Base-by-base conservation (phyloP, 30 jellyfish, hydroid and myxozoan species). In the Cassiopea andromeda region DNA sequence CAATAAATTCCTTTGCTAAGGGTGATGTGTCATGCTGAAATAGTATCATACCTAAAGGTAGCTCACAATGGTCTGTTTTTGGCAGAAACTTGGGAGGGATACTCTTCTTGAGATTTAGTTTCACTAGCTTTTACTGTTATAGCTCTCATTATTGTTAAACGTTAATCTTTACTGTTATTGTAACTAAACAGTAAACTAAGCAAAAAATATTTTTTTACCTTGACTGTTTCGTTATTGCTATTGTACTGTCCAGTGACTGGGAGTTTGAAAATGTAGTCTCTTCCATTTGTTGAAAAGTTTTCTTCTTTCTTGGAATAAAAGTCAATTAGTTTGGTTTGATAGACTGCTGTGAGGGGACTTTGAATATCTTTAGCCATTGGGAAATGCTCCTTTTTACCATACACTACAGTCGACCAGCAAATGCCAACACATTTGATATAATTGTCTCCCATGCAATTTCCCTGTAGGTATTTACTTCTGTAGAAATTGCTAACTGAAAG, bases 361-460 rank as follows among this genome's bases (percentile, higher is more conserved):
- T 80, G 67, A 58, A 70, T 38, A 43, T 48, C 59, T 1, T 48
- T 82, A 1, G 18, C 6, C 45, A 60, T 64, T 58, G 12, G 8
- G 84, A 86, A 77, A 78, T 75, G 77, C 48, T 75, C 80, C 13
- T 59, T 54, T n/a, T 86, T 27, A 1, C 58, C 76, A 89, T 7
- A 86, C 45, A 89, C 19, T 64, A 81, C 70, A 7, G 77, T 50
- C 43, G 93, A 76, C 76, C 66, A 59, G 83, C 93, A 86, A 1
- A 60, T 17, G 6, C 89, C 89, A 60, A 68, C 27, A 47, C 93
- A 86, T 44, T 86, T 64, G 5, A 86, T 44, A 60, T 86, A 60
- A 6, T 27, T 86, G 12, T 73, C 16, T 4, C 81, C 84, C 3
- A 89, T 17, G 78, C 93, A 86, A 13, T 38, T 45, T 14, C 48